Conservation (phyloP, 2,113 vertebrate species). For the Ceuthmochares aereus region DNA sequence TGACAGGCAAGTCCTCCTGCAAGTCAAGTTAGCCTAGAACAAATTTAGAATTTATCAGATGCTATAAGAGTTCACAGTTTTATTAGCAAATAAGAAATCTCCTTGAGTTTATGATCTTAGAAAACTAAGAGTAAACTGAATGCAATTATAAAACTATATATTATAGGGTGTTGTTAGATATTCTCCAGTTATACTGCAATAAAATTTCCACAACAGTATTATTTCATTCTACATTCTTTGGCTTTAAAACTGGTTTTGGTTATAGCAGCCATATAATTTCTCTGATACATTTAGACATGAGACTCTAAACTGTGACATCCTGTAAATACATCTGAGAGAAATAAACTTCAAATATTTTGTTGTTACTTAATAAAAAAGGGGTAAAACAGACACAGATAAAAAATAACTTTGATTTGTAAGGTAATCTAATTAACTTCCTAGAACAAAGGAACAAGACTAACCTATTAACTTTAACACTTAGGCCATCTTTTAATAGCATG, state of each 20-base stretch:
- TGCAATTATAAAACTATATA: not conserved
- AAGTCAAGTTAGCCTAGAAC: not conserved
- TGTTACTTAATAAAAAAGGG: not conserved
- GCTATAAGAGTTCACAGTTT: not conserved
- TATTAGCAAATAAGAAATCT: slow-evolving; percentile 4
- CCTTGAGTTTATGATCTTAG: not conserved
- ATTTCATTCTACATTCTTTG: not conserved
- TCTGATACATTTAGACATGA: not conserved
- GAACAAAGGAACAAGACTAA: not conserved
- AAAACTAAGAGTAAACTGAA: not conserved
- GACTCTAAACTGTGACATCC: not conserved
- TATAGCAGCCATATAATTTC: not conserved
- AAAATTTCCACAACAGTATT: not conserved
- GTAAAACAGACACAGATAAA: not conserved
- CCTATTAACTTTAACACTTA: not conserved
- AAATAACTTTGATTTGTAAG: not conserved
- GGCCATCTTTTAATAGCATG: not conserved
- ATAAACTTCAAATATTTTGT: not conserved
- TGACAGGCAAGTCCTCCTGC: not conserved
- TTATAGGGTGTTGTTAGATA: not conserved
- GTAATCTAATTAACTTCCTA: not conserved
- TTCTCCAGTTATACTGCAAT: not conserved
- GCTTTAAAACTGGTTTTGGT: not conserved
- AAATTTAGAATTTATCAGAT: not conserved
- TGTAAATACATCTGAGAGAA: not conserved